A percentile compares a stretch with the other conserved stretches of the same genome.
Evolutionary conservation across 2,888 invertebrate genomes (phyloP).

Genomic region (Pheosia tremula): DNA sequence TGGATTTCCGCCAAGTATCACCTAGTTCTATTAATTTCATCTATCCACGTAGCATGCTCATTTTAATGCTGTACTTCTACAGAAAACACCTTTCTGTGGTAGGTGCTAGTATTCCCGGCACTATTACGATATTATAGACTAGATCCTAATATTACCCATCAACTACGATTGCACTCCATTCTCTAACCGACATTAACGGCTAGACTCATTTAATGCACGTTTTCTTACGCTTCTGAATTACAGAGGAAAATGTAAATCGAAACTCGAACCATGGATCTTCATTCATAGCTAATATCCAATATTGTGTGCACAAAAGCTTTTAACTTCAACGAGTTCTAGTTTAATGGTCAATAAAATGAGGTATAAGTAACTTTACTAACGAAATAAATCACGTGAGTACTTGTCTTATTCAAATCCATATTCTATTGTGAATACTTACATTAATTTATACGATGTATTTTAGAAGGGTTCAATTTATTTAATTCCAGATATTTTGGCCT

Average conservation of each 20-base stretch:
- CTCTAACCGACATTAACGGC: neutral
- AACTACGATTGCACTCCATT: no score
- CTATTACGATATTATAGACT: no score
- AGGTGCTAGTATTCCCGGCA: no score
- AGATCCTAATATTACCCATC: no score
- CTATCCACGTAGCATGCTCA: no score
- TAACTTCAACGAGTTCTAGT: neutral
- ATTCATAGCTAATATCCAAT: slow-evolving; percentile 1
- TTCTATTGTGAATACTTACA: neutral
- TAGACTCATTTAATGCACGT: neutral
- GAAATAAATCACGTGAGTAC: neutral
- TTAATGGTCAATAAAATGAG: neutral
- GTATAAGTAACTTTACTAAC: neutral
- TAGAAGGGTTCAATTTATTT: neutral
- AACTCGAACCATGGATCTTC: neutral
- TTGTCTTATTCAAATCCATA: neutral
- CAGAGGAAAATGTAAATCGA: no score
- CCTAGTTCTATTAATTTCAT: no score
- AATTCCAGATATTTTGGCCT: neutral
- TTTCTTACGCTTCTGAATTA: no score
- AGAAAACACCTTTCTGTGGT: no score
- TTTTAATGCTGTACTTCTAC: no score
- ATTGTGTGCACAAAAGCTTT: neutral
- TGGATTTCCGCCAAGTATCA: no score
- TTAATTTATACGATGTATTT: neutral